Base-by-base conservation (phyloP, 2,888 invertebrate genomes). In the Coleophora flavipennella region DNA sequence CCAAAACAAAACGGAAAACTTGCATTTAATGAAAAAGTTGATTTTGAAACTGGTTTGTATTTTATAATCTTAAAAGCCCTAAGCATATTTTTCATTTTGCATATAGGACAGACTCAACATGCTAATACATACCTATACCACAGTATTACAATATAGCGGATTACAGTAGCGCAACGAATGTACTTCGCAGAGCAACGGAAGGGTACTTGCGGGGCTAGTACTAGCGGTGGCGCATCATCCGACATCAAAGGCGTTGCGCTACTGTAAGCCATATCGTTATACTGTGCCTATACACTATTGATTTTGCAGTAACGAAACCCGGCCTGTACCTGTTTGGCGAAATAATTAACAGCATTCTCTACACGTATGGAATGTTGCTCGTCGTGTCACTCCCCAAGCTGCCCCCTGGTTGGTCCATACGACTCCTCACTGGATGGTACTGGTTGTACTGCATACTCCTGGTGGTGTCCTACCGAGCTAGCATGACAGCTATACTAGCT, bases 351-450 rank as follows among this genome's bases (percentile, higher is more conserved):
- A 92, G 93, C 62, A 86, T 92, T 45, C 75, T 94, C 10, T 91
- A 94, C 53, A 92, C 93, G 0, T 94, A 90, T 57, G 91, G 93
- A 53, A 94, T 94, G 93, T 66, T 93, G 35, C 76, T 94, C 6
- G 88, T 92, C 46, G 91, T 95, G 20, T 91, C 94, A 0, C 60
- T 94, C 40, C 94, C 94, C 0, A 89, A 88, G 57, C 78, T 94
- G 50, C 94, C 94, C 0, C 85, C 87, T 11, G 92, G 91, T 11
- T 94, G 94, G 94, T 91, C 94, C 0, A 79, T 95, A 32, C 84
- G 94, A 28, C 79, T 94, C 25, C 79, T 95, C 10, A 93, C 94
- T 1, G 94, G 95, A 0, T 94, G 93, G 91, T 95, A 94, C 73
- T 95, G 94, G 94, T 67, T 94, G 1, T 95, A 94, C 62, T 92